Conservation (phyloP, 2,797 vertebrate species). For the Oryzias sinensis region DNA sequence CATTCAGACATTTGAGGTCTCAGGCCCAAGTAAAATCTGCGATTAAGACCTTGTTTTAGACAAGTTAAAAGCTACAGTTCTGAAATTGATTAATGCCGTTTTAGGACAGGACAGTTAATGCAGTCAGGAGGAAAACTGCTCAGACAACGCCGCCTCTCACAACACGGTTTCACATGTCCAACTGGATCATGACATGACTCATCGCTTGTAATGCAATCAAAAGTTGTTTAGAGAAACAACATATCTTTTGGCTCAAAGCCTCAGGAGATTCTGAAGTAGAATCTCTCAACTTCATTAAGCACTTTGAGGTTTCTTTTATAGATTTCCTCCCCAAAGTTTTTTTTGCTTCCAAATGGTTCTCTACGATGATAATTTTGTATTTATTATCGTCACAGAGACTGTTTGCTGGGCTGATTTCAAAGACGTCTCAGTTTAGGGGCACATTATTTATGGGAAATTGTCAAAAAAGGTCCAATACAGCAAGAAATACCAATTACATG, state of each 20-base stretch:
- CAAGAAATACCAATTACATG: too few relatives aligned
- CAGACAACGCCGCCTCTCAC: background rate
- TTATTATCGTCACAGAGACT: too few relatives aligned
- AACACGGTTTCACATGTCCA: slow-evolving; percentile 3
- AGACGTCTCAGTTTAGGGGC: too few relatives aligned
- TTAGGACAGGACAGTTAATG: background rate
- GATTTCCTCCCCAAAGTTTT: too few relatives aligned
- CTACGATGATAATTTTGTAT: too few relatives aligned
- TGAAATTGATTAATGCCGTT: background rate
- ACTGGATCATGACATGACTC: slow-evolving; percentile 3
- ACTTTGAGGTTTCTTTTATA: too few relatives aligned
- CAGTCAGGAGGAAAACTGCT: background rate
- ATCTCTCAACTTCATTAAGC: slow-evolving; percentile 3
- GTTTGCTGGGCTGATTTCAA: too few relatives aligned
- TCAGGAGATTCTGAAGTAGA: background rate
- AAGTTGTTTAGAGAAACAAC: background rate
- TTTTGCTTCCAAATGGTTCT: too few relatives aligned
- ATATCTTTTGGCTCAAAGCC: background rate
- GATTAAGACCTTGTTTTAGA: background rate
- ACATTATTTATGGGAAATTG: too few relatives aligned
- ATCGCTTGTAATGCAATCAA: background rate
- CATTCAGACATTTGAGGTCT: too few relatives aligned
- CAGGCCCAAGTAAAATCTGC: too few relatives aligned
- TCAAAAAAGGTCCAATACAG: too few relatives aligned
- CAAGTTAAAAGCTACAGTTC: background rate